Percentiles rank a stretch among this genome's conserved stretches.
Evolutionary conservation across 2,797 vertebrate species (phyloP).

Genomic region (Paedocypris micromegethes): DNA sequence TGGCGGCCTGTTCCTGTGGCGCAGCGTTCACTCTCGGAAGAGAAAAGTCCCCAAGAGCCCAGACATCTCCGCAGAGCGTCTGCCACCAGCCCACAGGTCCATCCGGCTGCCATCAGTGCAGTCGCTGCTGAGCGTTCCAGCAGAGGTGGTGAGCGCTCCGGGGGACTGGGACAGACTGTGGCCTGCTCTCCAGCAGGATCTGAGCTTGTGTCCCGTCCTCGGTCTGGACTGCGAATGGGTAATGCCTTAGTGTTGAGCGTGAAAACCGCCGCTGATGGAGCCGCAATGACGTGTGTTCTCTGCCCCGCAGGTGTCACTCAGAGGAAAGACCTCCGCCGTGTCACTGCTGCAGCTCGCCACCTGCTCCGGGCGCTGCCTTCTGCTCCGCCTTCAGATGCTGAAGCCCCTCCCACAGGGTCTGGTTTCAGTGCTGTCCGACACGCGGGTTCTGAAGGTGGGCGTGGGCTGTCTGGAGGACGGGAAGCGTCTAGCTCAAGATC

Average conservation of each 20-base stretch:
- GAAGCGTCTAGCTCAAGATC: slow-evolving; percentile 80
- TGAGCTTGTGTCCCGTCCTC: slow-evolving; percentile 79
- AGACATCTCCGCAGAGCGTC: slow-evolving; percentile 40
- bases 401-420: slow-evolving; percentile 73
- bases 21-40: slow-evolving; percentile 66
- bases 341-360: slow-evolving; percentile 89
- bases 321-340: slow-evolving; percentile 76
- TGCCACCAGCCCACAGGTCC: slow-evolving; percentile 8
- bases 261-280: slow-evolving; percentile 2
- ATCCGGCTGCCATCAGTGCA: slow-evolving; percentile 60
- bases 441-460: slow-evolving; percentile 82
- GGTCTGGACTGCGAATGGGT: slow-evolving; percentile 99
- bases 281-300: background rate
- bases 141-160: slow-evolving; percentile 73
- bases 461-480: slow-evolving; percentile 92
- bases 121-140: slow-evolving; percentile 68
- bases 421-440: slow-evolving; percentile 74
- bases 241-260: slow-evolving; percentile 49
- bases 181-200: slow-evolving; percentile 75
- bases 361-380: slow-evolving; percentile 79
- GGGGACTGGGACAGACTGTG: slow-evolving; percentile 80
- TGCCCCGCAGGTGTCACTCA: slow-evolving; percentile 75
- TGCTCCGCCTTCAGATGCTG: slow-evolving; percentile 80
- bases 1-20: slow-evolving; percentile 85
- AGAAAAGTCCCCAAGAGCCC: slow-evolving; percentile 45